Evolutionary conservation across 2,888 invertebrate genomes (phyloP).

Genomic region (Cephus pulcher): DNA sequence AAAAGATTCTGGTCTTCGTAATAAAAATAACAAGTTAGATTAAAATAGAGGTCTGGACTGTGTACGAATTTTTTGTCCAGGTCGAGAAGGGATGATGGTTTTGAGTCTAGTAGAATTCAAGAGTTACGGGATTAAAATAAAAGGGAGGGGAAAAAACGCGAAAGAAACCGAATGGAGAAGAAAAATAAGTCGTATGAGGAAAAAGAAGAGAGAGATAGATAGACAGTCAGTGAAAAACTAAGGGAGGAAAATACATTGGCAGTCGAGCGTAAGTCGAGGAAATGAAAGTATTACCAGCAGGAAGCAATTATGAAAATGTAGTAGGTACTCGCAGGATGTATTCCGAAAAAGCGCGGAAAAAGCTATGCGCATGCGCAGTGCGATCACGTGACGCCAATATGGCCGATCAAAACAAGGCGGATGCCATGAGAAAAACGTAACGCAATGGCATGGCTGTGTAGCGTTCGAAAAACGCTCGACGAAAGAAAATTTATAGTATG

Average conservation of each 20-base stretch:
- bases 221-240: neutral
- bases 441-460: neutral
- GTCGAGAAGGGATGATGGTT: neutral
- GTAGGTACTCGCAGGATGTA: slow-evolving; percentile 41
- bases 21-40: slow-evolving; percentile 11
- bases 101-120: neutral
- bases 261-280: slow-evolving; percentile 30
- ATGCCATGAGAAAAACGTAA: neutral
- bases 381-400: neutral
- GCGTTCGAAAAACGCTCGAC: neutral
- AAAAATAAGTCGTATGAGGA: neutral
- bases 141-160: neutral
- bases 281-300: slow-evolving; percentile 45
- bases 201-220: neutral
- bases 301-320: slow-evolving; percentile 43
- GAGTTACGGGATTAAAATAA: neutral
- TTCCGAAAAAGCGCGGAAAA: slow-evolving; percentile 32
- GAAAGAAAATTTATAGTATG: slow-evolving; percentile 11
- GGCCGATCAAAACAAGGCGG: neutral
- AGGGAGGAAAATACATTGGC: slow-evolving; percentile 31
- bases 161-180: neutral
- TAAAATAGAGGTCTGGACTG: neutral
- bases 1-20: neutral
- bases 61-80: neutral
- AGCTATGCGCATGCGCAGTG: neutral